Evolutionary conservation across 2,113 vertebrate genomes (phyloP).

Genomic region (Nyctibius bracteatus): DNA sequence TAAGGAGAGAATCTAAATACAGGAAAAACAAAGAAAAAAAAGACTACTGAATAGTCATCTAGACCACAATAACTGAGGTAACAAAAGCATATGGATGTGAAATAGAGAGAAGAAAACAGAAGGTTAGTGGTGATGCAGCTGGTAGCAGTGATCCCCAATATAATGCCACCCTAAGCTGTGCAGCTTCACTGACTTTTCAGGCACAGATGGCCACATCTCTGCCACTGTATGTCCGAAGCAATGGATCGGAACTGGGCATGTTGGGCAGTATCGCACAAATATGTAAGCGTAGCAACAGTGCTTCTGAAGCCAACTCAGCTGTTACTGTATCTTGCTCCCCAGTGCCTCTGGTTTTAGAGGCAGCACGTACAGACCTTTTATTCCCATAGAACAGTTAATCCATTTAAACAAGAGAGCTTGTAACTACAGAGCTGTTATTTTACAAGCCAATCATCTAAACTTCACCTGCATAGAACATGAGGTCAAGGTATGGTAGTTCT

Average conservation of each 20-base stretch:
- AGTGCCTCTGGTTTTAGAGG: not conserved
- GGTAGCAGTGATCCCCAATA: not conserved
- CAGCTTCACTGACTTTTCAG: not conserved
- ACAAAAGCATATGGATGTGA: not conserved
- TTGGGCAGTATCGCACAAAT: not conserved
- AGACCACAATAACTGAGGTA: not conserved
- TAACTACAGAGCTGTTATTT: not conserved
- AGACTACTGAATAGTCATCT: not conserved
- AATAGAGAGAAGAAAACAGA: not conserved
- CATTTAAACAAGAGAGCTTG: not conserved
- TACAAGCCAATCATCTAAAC: not conserved
- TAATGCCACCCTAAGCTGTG: not conserved
- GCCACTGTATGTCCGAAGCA: not conserved
- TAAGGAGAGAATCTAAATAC: not conserved
- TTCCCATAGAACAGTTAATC: slow-evolving; percentile 38
- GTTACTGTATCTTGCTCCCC: slow-evolving; percentile 6
- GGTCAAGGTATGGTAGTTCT: not conserved
- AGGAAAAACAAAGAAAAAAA: not conserved
- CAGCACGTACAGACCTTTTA: not conserved
- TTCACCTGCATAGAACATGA: not conserved
- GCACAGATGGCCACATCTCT: not conserved
- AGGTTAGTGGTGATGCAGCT: not conserved
- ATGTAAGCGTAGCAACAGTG: not conserved
- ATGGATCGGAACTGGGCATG: not conserved
- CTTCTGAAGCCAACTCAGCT: slow-evolving; percentile 13